These are phyloP conservation scores for Etheostoma perlongum DNA, from an alignment of 2,797 vertebrate genomes.

Conservation along the genomic window DNA sequence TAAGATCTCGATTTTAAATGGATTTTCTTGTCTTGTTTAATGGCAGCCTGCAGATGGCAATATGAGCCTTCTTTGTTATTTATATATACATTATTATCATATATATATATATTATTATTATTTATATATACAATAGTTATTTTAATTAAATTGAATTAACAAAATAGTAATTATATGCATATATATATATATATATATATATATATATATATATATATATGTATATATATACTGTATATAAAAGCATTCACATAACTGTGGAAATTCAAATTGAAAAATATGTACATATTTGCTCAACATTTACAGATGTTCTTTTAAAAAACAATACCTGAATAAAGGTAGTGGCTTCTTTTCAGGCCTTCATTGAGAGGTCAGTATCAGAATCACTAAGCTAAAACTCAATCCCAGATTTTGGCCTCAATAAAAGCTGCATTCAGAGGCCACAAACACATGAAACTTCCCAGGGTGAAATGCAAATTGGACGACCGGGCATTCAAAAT, in stretches of 20 bases:
- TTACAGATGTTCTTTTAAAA: neutral
- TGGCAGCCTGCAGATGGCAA: slow-evolving; percentile 59
- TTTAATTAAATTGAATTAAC: no score
- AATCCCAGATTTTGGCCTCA: neutral
- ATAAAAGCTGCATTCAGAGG: neutral
- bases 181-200: no score
- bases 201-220: no score
- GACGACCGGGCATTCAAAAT: neutral
- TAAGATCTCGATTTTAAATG: no score
- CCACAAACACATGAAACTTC: neutral
- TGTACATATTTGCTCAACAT: neutral
- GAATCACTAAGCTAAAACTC: neutral
- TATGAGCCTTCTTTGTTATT: neutral
- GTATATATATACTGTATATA: no score
- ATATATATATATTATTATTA: no score
- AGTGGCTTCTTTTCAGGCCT: neutral
- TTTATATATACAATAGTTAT: no score
- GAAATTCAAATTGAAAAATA: neutral
- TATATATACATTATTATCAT: neutral
- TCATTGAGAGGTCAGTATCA: neutral
- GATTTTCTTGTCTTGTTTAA: slow-evolving; percentile 2
- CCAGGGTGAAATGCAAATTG: neutral
- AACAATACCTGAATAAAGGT: neutral
- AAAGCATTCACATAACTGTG: neutral
- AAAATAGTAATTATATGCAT: neutral